Percentiles rank a stretch among this genome's conserved stretches.
Conservation (phyloP, 2,113 vertebrate species). For the Mus spicilegus region DNA sequence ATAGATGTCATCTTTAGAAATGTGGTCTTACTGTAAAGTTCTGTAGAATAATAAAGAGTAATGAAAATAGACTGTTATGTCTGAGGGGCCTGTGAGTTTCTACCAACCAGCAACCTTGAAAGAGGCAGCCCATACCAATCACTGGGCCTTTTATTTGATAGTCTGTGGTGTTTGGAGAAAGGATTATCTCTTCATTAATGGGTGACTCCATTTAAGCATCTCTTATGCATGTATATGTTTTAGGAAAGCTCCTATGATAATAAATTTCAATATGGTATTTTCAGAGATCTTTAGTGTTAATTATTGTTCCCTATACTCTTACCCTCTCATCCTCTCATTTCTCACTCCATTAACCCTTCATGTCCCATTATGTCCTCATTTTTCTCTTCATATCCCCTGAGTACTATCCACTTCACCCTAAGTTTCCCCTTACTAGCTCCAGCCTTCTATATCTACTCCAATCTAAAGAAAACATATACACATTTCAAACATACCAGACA, state of each 20-base stretch:
- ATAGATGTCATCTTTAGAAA: not conserved
- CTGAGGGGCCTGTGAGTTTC: not conserved
- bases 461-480: too few relatives aligned
- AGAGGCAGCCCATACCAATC: not conserved
- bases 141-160: not conserved
- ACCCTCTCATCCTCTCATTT: too few relatives aligned
- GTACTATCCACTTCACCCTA: not conserved
- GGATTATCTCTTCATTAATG: not conserved
- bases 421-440: not conserved
- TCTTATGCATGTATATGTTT: not conserved
- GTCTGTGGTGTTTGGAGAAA: not conserved
- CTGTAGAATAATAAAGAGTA: not conserved
- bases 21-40: not conserved
- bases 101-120: not conserved
- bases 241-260: not conserved
- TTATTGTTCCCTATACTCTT: not conserved
- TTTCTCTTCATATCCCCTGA: not conserved
- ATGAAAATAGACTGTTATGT: not conserved
- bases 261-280: not conserved
- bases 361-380: not conserved
- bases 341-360: not conserved
- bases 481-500: not conserved
- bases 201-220: not conserved
- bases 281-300: not conserved
- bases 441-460: not conserved